Evolutionary conservation across 2,888 invertebrate species (phyloP), one percentile per base, ranked within the genome.

Genomic region (Parnassius apollo): DNA sequence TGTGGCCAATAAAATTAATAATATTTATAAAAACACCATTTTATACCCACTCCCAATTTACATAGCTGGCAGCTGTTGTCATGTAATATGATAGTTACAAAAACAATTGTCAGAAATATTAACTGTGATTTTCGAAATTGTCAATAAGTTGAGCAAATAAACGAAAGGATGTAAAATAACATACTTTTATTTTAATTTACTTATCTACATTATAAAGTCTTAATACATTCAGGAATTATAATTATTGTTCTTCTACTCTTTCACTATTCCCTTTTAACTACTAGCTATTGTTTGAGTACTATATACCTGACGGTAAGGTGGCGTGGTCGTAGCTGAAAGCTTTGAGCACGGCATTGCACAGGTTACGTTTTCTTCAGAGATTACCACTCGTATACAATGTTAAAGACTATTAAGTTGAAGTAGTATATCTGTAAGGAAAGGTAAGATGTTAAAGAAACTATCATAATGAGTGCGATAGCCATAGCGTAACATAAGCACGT

Each of bases 81-180:
- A 75, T 86, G 87, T 88, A 87, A 86, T 86, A 81, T 75, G 84
- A 84, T 82, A 86, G 78, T 88, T 88, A 88, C 87, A 81, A 81
- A 62, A 83, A 80, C 82, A 87, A 85, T 81, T 88, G 90, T 91
- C 90, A 88, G 90, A 86, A 87, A 75, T 77, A 75, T 45, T 85
- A 85, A 91, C 91, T 91, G 91, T 91, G 91, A 91, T 91, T 91
- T 89, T 91, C 91, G 85, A 91, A 91, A 91, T 91, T 91, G 91
- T 90, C 91, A 89, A 86, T 91, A 91, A 91, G 90, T 91, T 91
- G 91, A 91, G 90, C 87, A 88, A 91, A 89, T 91, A 91, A 91
- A 91, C 86, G 84, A 90, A 88, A 86, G 84, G 85, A 91, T 85
- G 84, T 78, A 81, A 79, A 75, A 10, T 60, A 35, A 49, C 45